Conservation (phyloP, 1,140 invertebrate species). For the Eurosta solidaginis region DNA sequence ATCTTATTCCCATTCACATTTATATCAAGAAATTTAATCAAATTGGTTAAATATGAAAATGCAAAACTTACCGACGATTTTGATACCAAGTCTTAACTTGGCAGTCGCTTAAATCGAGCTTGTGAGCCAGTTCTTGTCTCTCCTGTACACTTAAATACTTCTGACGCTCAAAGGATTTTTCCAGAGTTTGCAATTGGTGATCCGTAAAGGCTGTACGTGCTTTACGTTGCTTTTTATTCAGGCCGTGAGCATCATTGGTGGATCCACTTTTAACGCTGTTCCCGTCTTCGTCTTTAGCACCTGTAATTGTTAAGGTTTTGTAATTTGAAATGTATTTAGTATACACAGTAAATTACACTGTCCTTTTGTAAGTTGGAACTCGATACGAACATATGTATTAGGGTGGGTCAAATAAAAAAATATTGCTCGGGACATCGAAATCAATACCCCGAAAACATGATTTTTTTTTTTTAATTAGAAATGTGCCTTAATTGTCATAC, state of each 20-base stretch:
- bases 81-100: constrained; percentile 99
- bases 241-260: constrained; percentile 57
- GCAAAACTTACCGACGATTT: constrained; percentile 84
- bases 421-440: no score
- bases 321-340: neutral
- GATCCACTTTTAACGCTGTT: constrained; percentile 59
- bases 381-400: neutral
- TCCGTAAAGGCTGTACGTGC: constrained; percentile 98
- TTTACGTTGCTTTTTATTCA: constrained; percentile 94
- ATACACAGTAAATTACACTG: neutral
- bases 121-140: constrained; percentile 95
- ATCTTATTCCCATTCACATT: no score
- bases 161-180: constrained; percentile 97
- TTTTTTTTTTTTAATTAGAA: no score
- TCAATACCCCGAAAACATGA: no score
- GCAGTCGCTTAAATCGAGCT: constrained; percentile 94
- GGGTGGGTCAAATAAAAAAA: no score
- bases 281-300: constrained; percentile 58
- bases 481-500: no score
- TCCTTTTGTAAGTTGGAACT: neutral
- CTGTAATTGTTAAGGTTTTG: constrained; percentile 36
- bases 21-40: no score
- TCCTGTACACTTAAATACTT: constrained; percentile 99
- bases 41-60: no score
- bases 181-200: constrained; percentile 94